Conservation (phyloP, 2,888 invertebrate species). For the Ctenicera cuprea region DNA sequence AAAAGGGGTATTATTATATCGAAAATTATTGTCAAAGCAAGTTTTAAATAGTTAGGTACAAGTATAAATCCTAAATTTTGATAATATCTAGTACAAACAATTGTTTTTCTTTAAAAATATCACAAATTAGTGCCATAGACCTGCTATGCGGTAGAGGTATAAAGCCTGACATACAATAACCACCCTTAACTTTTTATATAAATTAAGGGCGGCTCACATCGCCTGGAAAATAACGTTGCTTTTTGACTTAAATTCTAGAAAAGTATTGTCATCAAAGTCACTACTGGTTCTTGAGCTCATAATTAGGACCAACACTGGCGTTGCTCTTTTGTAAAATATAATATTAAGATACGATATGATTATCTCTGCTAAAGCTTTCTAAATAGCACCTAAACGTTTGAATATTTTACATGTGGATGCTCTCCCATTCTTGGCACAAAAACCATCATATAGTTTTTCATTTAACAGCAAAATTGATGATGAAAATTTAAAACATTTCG, state of each 20-base stretch:
- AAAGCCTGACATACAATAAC: slow-evolving; percentile 49
- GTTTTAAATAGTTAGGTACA: slow-evolving; percentile 50
- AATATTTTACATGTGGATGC: slow-evolving; percentile 36
- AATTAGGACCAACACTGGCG: slow-evolving; percentile 50
- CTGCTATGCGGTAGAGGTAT: slow-evolving; percentile 60
- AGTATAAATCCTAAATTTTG: slow-evolving; percentile 51
- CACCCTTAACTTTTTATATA: slow-evolving; percentile 30
- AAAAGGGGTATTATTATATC: slow-evolving; percentile 62
- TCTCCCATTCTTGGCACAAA: slow-evolving; percentile 34
- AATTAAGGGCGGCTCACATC: slow-evolving; percentile 38
- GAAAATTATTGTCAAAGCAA: slow-evolving; percentile 66
- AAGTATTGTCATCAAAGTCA: slow-evolving; percentile 53
- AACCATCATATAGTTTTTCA: neutral
- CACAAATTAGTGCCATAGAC: slow-evolving; percentile 63
- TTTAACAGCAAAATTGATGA: neutral
- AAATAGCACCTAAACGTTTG: slow-evolving; percentile 63
- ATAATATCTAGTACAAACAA: slow-evolving; percentile 52
- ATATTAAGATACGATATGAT: slow-evolving; percentile 64
- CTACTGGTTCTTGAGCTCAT: slow-evolving; percentile 52
- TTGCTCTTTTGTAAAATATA: slow-evolving; percentile 44
- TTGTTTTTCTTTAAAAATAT: slow-evolving; percentile 58
- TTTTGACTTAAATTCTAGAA: slow-evolving; percentile 51
- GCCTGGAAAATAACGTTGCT: slow-evolving; percentile 50
- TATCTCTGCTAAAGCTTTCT: slow-evolving; percentile 68
- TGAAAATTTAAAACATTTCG: neutral